Evolutionary conservation across 2,888 invertebrate genomes (phyloP), one percentile per base, ranked within the genome.

Genomic region (Eupithecia insigniata): DNA sequence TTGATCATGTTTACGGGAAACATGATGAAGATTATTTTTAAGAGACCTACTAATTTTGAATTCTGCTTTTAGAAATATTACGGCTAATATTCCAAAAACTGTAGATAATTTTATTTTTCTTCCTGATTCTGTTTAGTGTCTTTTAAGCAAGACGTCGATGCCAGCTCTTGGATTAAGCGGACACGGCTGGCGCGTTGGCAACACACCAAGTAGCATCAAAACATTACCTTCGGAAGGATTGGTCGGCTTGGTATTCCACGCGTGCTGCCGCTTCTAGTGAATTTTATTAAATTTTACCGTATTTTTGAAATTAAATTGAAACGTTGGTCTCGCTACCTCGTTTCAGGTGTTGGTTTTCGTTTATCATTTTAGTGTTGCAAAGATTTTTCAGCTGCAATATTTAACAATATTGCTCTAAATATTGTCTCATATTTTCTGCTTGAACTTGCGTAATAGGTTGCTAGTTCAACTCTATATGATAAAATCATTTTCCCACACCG

Each of bases 201-300:
- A 68, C 58, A 39, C 70, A 61, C 74, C 76, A 72, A 74, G 71
- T 46, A 64, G 36, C 71, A 74, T 72, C 74, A 73, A 70, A 68
- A 46, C 66, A 71, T 77, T 76, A 70, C 32, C 30, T 74, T 67
- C 67, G 72, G 34, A n/a, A 60, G 66, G 66, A 61, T 71, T 43
- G 74, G 62, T 39, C 34, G 8, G 14, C 32, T 70, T 70, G 58
- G 67, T 73, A 73, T 73, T 73, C 73, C 67, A 58, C 64, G 64
- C 58, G 73, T 73, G 70, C 67, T 65, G 69, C 66, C 16, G 69
- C 69, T 67, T 61, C 69, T 58, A 69, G 43, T 39, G 51, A 66
- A 69, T 69, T 72, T 30, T 36, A 55, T 71, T 51, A 67, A 51
- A 43, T 46, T 66, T 34, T 5, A 22, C 34, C 8, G 34, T 62